A percentile compares a stretch with the other conserved stretches of the same genome.
Conservation (phyloP, 2,113 vertebrate species). For the Marmota monax region DNA sequence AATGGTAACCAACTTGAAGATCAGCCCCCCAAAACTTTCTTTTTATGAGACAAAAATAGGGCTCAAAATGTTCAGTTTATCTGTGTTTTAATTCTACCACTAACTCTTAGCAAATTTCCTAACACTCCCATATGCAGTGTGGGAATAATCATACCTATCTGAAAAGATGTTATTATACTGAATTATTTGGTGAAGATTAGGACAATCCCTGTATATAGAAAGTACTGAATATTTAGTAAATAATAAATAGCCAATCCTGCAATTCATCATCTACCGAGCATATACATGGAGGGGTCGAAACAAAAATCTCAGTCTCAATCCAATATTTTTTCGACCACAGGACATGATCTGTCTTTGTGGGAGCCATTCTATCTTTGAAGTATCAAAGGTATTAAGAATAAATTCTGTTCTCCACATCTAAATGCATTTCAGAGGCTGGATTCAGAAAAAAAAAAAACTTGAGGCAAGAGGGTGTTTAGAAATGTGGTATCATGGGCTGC, state of each 20-base stretch:
- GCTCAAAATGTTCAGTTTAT: not conserved
- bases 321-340: not conserved
- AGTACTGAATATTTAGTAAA: not conserved
- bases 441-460: not conserved
- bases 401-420: conserved; percentile 10
- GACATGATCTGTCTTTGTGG: not conserved
- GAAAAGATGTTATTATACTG: too few relatives aligned
- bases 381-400: not conserved
- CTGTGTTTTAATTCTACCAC: not conserved
- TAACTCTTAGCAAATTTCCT: not conserved
- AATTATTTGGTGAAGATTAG: not conserved
- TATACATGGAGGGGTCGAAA: not conserved
- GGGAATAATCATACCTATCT: not conserved
- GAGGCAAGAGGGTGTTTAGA: not conserved
- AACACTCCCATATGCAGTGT: not conserved
- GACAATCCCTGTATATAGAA: not conserved
- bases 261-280: not conserved
- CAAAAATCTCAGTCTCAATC: not conserved
- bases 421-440: not conserved
- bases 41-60: not conserved
- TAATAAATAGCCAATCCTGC: not conserved
- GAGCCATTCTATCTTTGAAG: not conserved
- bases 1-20: not conserved
- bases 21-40: not conserved
- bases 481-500: not conserved